phyloP scores from a whole-genome alignment of 2,797 vertebrate species.

The Harpagifer antarcticus region DNA sequence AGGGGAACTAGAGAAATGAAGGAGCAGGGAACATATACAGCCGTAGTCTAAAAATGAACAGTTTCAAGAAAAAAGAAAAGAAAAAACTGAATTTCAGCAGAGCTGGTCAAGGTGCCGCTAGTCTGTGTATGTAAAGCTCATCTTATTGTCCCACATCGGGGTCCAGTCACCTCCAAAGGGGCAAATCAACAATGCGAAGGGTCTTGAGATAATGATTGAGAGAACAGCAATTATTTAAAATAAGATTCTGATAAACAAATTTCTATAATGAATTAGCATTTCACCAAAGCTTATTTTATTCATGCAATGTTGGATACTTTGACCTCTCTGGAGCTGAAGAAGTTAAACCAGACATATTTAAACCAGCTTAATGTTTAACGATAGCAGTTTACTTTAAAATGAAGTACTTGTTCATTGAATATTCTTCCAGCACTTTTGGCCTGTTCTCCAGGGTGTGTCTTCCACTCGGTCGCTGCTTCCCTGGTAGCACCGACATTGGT shows the following conservation, averaged over 20 bases:
- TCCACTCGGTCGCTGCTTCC: slow-evolving; percentile 39
- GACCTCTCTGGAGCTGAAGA: background rate
- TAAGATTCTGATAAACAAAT: background rate
- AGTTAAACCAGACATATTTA: background rate
- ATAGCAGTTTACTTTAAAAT: background rate
- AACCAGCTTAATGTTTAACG: background rate
- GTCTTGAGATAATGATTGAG: background rate
- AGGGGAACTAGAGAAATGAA: too few species aligned
- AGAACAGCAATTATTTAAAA: background rate
- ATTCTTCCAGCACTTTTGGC: slow-evolving; percentile 16
- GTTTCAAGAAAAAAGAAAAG: background rate
- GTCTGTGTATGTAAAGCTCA: background rate
- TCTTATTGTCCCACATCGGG: too few species aligned
- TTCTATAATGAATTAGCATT: background rate
- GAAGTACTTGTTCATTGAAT: background rate
- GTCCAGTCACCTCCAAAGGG: background rate
- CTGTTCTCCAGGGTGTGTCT: slow-evolving; percentile 27
- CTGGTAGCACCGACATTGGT: slow-evolving; percentile 25
- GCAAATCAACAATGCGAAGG: background rate
- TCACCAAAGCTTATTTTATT: background rate
- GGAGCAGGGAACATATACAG: too few species aligned
- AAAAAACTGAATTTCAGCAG: too few species aligned
- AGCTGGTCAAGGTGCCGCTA: background rate
- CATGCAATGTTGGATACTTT: background rate
- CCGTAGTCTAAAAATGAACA: background rate